A percentile compares a stretch with the other conserved stretches of the same genome.
phyloP scores from a whole-genome alignment of 2,113 vertebrate genomes.

The Rattus rattus region DNA sequence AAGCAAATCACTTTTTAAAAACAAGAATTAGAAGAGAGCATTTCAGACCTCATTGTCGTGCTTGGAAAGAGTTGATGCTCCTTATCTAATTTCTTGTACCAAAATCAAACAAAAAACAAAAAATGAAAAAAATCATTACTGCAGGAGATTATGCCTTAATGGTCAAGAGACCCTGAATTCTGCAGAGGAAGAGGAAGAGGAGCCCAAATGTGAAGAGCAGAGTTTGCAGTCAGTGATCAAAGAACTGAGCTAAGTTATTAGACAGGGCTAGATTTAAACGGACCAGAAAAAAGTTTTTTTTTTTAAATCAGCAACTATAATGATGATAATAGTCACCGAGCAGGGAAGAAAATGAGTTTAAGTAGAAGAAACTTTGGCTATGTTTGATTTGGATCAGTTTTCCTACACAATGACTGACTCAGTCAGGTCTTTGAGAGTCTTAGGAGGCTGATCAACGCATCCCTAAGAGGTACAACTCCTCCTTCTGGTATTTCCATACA shows the following conservation, averaged over 20 bases:
- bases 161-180: neutral
- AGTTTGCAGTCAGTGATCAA: neutral
- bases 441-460: neutral
- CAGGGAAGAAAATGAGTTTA: neutral
- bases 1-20: neutral
- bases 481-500: neutral
- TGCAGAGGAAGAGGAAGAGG: neutral
- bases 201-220: neutral
- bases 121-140: neutral
- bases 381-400: neutral
- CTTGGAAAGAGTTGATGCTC: neutral
- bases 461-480: neutral
- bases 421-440: neutral
- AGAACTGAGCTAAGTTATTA: neutral
- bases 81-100: neutral
- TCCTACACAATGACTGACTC: neutral
- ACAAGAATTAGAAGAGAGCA: neutral
- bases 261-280: neutral
- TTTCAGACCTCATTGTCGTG: neutral
- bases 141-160: neutral
- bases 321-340: neutral
- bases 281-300: neutral
- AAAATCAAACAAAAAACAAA: too few species aligned
- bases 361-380: neutral
- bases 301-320: neutral